phyloP scores from a whole-genome alignment of 64 coral and sea anemone genomes.

The Trachythela sp. region DNA sequence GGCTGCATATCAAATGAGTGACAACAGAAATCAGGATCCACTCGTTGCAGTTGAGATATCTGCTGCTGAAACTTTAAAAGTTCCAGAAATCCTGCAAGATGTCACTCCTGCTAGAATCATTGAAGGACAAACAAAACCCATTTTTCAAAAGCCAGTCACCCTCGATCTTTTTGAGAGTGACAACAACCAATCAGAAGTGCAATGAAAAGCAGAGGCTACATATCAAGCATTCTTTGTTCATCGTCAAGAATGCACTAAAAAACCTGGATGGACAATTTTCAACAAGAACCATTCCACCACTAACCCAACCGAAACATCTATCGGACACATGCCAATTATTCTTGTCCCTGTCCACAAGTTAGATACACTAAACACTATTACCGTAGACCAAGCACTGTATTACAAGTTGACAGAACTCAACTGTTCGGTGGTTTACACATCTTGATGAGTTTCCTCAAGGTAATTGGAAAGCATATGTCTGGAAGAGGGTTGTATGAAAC shows the following conservation, averaged over 20 bases:
- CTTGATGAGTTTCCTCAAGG: conserved; percentile 59
- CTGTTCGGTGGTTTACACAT: conserved; percentile 65
- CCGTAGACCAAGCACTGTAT: too few relatives aligned
- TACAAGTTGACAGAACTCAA: conserved; percentile 52
- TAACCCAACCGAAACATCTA: conserved; percentile 43
- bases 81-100: conserved; percentile 45
- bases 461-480: conserved; percentile 51
- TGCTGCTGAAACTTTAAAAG: conserved; percentile 14
- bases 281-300: conserved; percentile 25
- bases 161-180: neutral
- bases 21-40: neutral
- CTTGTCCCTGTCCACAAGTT: conserved; percentile 47
- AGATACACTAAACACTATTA: conserved; percentile 52
- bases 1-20: conserved; percentile 52
- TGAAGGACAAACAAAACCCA: conserved; percentile 31
- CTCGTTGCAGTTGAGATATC: conserved; percentile 17
- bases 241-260: conserved; percentile 25
- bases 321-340: conserved; percentile 68
- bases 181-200: neutral
- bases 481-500: conserved; percentile 45
- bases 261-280: conserved; percentile 24
- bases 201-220: conserved; percentile 11
- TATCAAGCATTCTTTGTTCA: conserved; percentile 40
- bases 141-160: conserved; percentile 25
- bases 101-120: conserved; percentile 27